These are phyloP conservation scores for Tetramorium alpestre DNA, from an alignment of 1,140 invertebrate genomes.

Conservation along the genomic window DNA sequence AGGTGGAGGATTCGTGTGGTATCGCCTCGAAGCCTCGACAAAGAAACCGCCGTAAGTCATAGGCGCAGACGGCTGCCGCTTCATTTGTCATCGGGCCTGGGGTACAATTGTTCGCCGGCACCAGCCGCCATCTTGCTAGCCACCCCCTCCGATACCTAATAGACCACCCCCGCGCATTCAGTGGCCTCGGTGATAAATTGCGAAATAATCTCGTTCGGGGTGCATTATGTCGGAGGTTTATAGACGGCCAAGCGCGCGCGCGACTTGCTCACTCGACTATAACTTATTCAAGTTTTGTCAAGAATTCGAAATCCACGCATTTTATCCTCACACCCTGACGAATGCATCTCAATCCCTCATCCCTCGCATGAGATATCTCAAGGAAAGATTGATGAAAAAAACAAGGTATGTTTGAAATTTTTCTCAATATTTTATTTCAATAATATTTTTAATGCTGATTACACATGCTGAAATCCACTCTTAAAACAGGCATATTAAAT, in stretches of 20 bases:
- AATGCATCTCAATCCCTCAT: not conserved
- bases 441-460: not conserved
- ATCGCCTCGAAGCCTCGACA: slow-evolving; percentile 44
- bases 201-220: slow-evolving; percentile 57
- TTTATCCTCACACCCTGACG: not conserved
- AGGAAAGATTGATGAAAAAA: not conserved
- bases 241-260: slow-evolving; percentile 24
- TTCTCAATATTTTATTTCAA: not conserved
- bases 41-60: slow-evolving; percentile 57
- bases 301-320: slow-evolving; percentile 23
- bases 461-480: too few relatives aligned
- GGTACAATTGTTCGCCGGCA: slow-evolving; percentile 56
- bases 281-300: slow-evolving; percentile 51
- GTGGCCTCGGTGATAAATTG: slow-evolving; percentile 56
- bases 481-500: too few relatives aligned
- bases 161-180: slow-evolving; percentile 52
- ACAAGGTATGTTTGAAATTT: not conserved
- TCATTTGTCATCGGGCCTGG: slow-evolving; percentile 55
- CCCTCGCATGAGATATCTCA: not conserved
- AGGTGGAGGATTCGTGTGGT: slow-evolving; percentile 37
- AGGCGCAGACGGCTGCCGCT: slow-evolving; percentile 53
- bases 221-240: slow-evolving; percentile 56
- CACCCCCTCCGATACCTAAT: slow-evolving; percentile 55
- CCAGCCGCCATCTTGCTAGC: slow-evolving; percentile 48
- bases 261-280: slow-evolving; percentile 35